phyloP scores from a whole-genome alignment of 2,888 invertebrate species.

The Eristalis tenax region DNA sequence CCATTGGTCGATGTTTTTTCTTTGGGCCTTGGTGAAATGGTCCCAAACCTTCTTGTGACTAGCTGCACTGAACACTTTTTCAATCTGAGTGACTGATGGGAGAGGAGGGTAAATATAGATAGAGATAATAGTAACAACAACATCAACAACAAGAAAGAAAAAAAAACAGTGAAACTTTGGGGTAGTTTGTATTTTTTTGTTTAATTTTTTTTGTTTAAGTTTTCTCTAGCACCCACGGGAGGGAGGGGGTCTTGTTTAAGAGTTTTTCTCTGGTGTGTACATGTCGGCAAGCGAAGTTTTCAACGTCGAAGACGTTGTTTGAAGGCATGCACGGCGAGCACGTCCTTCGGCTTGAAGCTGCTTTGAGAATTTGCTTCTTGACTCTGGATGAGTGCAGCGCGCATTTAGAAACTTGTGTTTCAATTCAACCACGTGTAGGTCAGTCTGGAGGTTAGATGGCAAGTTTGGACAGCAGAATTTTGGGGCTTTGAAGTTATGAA shows the following conservation, averaged over 20 bases:
- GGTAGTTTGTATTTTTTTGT: conserved; percentile 53
- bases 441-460: not conserved
- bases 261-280: not conserved
- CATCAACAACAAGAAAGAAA: conserved; percentile 75
- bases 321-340: not conserved
- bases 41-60: conserved; percentile 99
- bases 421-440: not conserved
- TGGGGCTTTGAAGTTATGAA: no score
- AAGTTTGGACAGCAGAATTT: no score
- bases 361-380: not conserved
- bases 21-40: conserved; percentile 99
- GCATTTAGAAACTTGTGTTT: not conserved
- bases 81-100: conserved; percentile 97
- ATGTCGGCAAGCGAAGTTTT: not conserved
- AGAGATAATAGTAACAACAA: conserved; percentile 81
- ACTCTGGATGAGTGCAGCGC: not conserved
- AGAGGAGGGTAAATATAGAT: conserved; percentile 76
- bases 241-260: not conserved
- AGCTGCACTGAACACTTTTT: conserved; percentile 97
- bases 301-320: not conserved
- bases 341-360: not conserved
- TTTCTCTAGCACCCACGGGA: conserved; percentile 31
- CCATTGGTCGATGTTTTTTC: conserved; percentile 99
- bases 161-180: conserved; percentile 63
- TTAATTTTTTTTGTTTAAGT: conserved; percentile 26